phyloP scores from a whole-genome alignment of 2,888 invertebrate species.

The Campopleginae sp. region DNA sequence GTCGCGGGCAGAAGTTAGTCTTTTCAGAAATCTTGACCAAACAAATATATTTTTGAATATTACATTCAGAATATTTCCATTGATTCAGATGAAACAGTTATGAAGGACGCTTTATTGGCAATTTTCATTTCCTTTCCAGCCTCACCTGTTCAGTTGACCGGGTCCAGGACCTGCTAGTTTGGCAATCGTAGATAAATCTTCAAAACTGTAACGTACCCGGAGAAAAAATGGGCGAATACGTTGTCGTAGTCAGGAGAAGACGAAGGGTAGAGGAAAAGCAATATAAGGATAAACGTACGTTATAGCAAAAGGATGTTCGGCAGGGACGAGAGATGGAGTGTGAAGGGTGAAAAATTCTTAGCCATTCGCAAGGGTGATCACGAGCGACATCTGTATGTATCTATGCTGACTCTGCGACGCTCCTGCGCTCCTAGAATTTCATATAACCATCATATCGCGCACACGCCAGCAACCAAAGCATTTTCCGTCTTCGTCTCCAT shows the following conservation, averaged over 20 bases:
- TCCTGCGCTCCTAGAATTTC: conserved; percentile 39
- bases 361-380: conserved; percentile 63
- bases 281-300: not conserved
- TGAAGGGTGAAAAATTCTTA: conserved; percentile 67
- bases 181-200: too few relatives aligned
- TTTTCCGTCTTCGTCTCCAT: conserved; percentile 26
- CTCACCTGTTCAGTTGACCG: not conserved
- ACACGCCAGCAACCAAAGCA: conserved; percentile 19
- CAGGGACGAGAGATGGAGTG: not conserved
- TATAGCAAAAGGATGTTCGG: not conserved
- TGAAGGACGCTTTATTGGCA: not conserved
- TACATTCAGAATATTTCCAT: not conserved
- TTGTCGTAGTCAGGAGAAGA: not conserved
- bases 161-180: too few relatives aligned
- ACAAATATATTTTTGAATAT: not conserved
- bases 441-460: conserved; percentile 30
- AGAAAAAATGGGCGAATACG: not conserved
- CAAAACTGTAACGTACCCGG: not conserved
- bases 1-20: not conserved
- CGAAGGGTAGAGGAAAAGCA: not conserved
- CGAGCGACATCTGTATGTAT: conserved; percentile 43
- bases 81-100: not conserved
- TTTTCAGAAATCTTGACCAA: not conserved
- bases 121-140: not conserved
- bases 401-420: conserved; percentile 39